Base-by-base conservation (phyloP, 2,113 vertebrate species). In the Antennarius striatus region DNA sequence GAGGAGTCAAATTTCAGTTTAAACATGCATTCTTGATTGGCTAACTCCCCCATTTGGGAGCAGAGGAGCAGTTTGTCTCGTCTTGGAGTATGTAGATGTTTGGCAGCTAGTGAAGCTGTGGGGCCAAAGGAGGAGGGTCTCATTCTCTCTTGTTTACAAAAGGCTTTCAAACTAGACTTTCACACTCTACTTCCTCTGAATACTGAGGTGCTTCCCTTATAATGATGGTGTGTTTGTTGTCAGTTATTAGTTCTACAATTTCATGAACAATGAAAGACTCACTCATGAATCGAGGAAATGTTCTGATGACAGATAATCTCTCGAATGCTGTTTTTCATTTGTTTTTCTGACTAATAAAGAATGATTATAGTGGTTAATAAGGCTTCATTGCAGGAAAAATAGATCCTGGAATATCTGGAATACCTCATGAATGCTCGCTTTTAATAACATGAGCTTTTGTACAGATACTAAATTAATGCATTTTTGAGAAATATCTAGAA, bases 41-140 rank as follows among this genome's bases (percentile, higher is more conserved):
- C 49, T 32, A 15, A 64, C 15, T 29, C 39, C 15, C 45, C 42
- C 15, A 45, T 68, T 12, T 60, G 58, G 29, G 49, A 61, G 55
- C 39, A 73, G 50, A 12, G 39, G 45, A 58, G 63, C 32, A 15
- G 0, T 45, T 64, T 72, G 63, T 47, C 10, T 43, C 36, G 49
- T 71, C 11, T n/a, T 16, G 9, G 14, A 10, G 14, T 11, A 16
- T 55, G 47, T 57, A 15, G 40, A 45, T 48, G 29, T 79, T 78
- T 85, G 81, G 81, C 71, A 73, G 43, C 9, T 4, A 16, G 39
- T 63, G 51, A 60, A 46, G 42, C 52, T 58, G 47, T 46, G 77
- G 54, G 81, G 74, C 81, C 71, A 14, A 14, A n/a, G n/a, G 55
- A 70, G 57, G 22, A 15, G 54, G 48, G 73, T 40, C 32, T 76